Conservation (phyloP, 2,888 invertebrate species). For the Brachypterus glaber region DNA sequence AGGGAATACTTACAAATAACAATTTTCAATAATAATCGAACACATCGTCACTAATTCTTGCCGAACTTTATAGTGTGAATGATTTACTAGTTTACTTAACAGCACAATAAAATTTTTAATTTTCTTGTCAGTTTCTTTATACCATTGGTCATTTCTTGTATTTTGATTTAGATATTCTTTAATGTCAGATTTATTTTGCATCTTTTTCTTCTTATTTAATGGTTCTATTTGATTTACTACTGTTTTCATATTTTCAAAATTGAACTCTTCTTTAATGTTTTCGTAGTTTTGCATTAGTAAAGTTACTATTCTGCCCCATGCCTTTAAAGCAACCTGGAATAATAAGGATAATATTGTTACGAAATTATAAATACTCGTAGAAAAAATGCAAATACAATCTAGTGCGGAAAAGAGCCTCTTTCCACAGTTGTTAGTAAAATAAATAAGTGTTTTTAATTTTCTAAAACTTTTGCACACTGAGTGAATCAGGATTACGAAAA, state of each 20-base stretch:
- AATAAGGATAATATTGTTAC: conserved; percentile 5
- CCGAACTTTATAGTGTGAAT: conserved; percentile 54
- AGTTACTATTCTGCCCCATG: conserved; percentile 40
- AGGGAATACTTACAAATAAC: conserved; percentile 44
- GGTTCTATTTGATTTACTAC: conserved; percentile 8
- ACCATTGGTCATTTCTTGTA: conserved; percentile 48
- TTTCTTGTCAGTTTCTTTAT: conserved; percentile 48
- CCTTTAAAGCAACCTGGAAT: conserved; percentile 40
- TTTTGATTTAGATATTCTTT: conserved; percentile 36
- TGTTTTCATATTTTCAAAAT: conserved; percentile 11
- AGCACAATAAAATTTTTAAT: conserved; percentile 44
- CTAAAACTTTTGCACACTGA: no score
- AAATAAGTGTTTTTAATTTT: no score
- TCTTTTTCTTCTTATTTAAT: conserved; percentile 15
- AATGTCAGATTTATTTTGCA: conserved; percentile 31
- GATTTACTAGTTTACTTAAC: conserved; percentile 47
- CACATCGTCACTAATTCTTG: conserved; percentile 53
- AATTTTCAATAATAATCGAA: conserved; percentile 48
- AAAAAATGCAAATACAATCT: no score
- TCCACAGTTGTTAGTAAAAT: no score
- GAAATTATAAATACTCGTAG: no score
- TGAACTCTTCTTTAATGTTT: conserved; percentile 18
- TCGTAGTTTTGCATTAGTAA: conserved; percentile 42
- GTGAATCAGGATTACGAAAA: no score
- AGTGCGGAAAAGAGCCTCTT: no score